phyloP scores from a whole-genome alignment of 1,140 invertebrate genomes.

The Zaprionus capensis region DNA sequence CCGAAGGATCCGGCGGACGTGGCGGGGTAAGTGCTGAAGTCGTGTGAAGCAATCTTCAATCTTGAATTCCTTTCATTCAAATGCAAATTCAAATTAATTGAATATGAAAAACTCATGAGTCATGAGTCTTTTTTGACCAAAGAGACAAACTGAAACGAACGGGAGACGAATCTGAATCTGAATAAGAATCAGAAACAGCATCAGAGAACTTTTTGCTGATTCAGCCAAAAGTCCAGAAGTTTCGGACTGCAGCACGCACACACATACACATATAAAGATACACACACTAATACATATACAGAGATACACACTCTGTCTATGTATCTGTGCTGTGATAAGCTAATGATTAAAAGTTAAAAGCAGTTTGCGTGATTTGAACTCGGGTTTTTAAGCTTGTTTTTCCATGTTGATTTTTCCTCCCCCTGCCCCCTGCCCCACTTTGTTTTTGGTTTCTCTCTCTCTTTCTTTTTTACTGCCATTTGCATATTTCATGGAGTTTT shows the following conservation, averaged over 20 bases:
- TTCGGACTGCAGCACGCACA: not conserved
- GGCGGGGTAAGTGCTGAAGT: slow-evolving; percentile 84
- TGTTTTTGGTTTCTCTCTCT: slow-evolving; percentile 17
- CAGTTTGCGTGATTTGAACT: slow-evolving; percentile 1
- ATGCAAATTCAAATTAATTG: slow-evolving; percentile 27
- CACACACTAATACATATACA: not conserved
- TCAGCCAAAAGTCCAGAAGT: not conserved
- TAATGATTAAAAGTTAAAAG: slow-evolving; percentile 24
- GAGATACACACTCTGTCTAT: not conserved
- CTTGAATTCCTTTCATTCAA: not conserved
- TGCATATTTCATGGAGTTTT: slow-evolving; percentile 44
- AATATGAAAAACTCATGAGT: slow-evolving; percentile 22
- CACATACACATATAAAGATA: not conserved
- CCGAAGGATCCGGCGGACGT: slow-evolving; percentile 85
- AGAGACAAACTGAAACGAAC: not conserved
- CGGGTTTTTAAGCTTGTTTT: slow-evolving; percentile 1
- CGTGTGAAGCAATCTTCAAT: not conserved
- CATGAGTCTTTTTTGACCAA: slow-evolving; percentile 11
- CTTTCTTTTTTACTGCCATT: slow-evolving; percentile 32
- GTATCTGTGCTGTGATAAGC: slow-evolving; percentile 1
- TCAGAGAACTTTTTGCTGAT: slow-evolving; percentile 5
- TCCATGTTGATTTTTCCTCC: slow-evolving; percentile 15
- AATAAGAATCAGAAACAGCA: not conserved
- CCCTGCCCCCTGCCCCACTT: not conserved
- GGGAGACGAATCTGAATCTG: not conserved